Evolutionary conservation across 2,113 vertebrate genomes (phyloP).

Genomic region (Butastur rufipennis): DNA sequence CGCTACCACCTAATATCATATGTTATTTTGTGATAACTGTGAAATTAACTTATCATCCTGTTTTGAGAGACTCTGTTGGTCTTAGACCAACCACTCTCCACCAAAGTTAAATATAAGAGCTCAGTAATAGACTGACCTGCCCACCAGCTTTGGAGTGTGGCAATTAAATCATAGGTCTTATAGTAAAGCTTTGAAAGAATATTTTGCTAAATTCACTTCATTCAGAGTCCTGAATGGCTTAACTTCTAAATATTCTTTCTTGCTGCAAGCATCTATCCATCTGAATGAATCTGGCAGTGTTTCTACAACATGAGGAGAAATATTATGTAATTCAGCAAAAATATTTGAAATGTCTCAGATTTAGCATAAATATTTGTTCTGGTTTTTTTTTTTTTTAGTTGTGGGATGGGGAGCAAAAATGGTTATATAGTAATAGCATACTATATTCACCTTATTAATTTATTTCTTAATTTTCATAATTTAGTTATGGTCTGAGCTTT

Average conservation of each 20-base stretch:
- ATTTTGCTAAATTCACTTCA: not conserved
- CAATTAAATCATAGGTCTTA: conserved; percentile 19
- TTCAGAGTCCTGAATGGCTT: not conserved
- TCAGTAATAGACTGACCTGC: conserved; percentile 11
- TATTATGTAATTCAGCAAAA: not conserved
- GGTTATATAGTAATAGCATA: not conserved
- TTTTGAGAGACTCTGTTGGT: conserved; percentile 49
- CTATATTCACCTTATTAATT: not conserved
- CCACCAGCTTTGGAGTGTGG: conserved; percentile 10
- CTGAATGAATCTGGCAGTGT: not conserved
- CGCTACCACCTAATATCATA: conserved; percentile 58
- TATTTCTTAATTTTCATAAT: not conserved
- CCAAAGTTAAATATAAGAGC: conserved; percentile 31
- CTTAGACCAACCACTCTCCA: conserved; percentile 26
- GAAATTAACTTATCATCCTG: conserved; percentile 60
- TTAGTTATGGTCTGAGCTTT: not conserved
- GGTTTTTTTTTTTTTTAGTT: not conserved
- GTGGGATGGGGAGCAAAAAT: not conserved
- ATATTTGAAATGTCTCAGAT: not conserved
- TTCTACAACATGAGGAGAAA: not conserved
- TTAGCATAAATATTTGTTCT: not conserved
- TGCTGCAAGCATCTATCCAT: not conserved
- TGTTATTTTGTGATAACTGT: conserved; percentile 66
- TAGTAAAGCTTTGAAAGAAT: not conserved
- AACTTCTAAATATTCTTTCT: not conserved